Conservation (phyloP, 2,113 vertebrate species). For the Sakesphorus luctuosus region DNA sequence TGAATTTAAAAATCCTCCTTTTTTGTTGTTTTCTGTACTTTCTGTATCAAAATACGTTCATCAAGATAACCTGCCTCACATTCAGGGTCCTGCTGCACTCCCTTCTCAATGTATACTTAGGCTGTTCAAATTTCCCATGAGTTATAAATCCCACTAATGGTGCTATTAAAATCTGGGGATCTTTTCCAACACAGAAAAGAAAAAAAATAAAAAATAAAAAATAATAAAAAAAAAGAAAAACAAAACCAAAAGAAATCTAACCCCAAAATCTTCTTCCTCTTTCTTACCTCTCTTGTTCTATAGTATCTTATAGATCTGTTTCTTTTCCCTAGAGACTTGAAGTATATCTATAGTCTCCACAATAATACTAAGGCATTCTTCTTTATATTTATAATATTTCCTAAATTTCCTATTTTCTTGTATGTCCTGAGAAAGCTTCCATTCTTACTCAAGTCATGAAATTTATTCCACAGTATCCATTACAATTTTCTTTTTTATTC, state of each 20-base stretch:
- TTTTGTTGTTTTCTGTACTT: background rate
- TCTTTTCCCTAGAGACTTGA: background rate
- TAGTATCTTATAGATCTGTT: background rate
- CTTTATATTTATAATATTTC: background rate
- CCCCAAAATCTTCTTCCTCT: background rate
- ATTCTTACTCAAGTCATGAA: background rate
- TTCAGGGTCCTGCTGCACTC: background rate
- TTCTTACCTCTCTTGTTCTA: background rate
- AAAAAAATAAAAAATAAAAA: background rate
- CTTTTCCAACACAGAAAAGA: background rate
- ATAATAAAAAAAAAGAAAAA: too few species aligned
- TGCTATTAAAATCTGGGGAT: background rate
- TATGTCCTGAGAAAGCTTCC: background rate
- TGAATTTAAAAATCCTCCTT: background rate
- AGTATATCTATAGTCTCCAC: background rate
- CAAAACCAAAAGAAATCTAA: background rate
- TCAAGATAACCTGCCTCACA: background rate
- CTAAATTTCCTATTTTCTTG: background rate
- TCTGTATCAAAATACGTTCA: background rate
- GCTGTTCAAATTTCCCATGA: background rate
- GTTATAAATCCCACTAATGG: background rate
- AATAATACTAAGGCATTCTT: background rate
- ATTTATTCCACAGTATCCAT: background rate
- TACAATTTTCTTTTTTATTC: background rate
- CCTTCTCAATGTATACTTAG: background rate